These are phyloP conservation scores for Enoplosus armatus DNA, from an alignment of 2,797 vertebrate genomes.

Conservation along the genomic window DNA sequence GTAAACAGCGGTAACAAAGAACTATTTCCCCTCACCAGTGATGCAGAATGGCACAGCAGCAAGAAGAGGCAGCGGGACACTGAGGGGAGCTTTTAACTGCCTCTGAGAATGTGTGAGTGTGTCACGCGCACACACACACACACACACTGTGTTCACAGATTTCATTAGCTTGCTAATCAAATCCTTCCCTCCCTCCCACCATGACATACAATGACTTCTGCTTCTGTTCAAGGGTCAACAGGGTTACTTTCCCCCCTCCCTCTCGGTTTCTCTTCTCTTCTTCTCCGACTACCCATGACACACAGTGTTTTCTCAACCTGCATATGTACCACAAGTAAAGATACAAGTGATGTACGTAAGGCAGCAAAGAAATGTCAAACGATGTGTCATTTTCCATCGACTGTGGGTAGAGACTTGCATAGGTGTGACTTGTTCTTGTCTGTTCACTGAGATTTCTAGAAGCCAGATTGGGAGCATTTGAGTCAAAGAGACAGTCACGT, in stretches of 20 bases:
- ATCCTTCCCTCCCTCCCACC: constrained; percentile 49
- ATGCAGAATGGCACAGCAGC: constrained; percentile 62
- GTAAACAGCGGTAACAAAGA: constrained; percentile 62
- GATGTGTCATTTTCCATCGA: not conserved
- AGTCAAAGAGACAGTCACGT: constrained; percentile 43
- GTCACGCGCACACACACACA: constrained; percentile 2
- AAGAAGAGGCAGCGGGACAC: constrained; percentile 45
- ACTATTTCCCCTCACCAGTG: constrained; percentile 70
- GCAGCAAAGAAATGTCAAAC: constrained; percentile 15
- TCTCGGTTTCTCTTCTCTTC: not conserved
- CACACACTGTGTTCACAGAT: constrained; percentile 51
- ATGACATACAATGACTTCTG: constrained; percentile 44
- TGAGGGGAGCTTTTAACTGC: constrained; percentile 39
- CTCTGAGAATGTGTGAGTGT: constrained; percentile 30
- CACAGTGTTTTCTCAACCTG: not conserved
- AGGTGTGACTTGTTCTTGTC: constrained; percentile 14
- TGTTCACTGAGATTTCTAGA: constrained; percentile 25
- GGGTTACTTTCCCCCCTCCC: constrained; percentile 11
- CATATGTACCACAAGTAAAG: not conserved
- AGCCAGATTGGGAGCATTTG: constrained; percentile 42
- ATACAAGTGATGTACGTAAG: not conserved
- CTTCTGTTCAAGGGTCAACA: constrained; percentile 45
- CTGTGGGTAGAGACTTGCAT: constrained; percentile 4
- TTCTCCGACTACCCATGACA: not conserved
- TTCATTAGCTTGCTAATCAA: constrained; percentile 73